Evolutionary conservation across 2,113 vertebrate genomes (phyloP).

Genomic region (Salvelinus alpinus): DNA sequence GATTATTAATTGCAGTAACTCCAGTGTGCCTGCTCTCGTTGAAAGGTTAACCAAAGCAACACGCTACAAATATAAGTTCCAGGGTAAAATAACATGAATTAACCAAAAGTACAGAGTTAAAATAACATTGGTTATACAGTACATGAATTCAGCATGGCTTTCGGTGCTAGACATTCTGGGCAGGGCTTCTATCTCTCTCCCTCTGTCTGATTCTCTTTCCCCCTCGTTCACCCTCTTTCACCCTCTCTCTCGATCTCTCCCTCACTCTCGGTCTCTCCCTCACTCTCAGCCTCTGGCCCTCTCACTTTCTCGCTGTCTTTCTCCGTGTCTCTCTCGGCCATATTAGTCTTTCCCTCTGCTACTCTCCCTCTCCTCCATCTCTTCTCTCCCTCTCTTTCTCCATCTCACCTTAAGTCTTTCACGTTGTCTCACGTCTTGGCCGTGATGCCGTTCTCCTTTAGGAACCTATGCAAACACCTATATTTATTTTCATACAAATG

Average conservation of each 20-base stretch:
- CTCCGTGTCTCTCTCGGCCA: background rate
- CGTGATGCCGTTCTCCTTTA: slow-evolving; percentile 78
- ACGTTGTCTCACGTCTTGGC: slow-evolving; percentile 80
- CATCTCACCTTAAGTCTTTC: slow-evolving; percentile 74
- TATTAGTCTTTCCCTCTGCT: background rate
- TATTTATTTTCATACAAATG: too few relatives aligned
- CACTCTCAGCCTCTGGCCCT: background rate
- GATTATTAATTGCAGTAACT: slow-evolving; percentile 58
- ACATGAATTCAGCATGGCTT: slow-evolving; percentile 30
- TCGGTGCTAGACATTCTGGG: slow-evolving; percentile 5
- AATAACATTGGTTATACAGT: slow-evolving; percentile 25
- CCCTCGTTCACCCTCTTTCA: background rate
- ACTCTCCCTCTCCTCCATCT: background rate
- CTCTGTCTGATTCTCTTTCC: background rate
- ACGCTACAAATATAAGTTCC: slow-evolving; percentile 48
- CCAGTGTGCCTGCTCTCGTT: slow-evolving; percentile 45
- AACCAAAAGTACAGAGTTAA: slow-evolving; percentile 31
- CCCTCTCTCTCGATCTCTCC: background rate
- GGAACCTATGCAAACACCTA: too few relatives aligned
- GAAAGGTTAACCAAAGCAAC: slow-evolving; percentile 56
- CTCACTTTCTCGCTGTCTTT: background rate
- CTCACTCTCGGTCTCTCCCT: background rate
- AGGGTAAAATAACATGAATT: slow-evolving; percentile 29
- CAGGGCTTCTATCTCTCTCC: background rate
- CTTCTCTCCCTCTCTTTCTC: too few relatives aligned